Conservation (phyloP, 2,113 vertebrate species). For the Rattus norvegicus region DNA sequence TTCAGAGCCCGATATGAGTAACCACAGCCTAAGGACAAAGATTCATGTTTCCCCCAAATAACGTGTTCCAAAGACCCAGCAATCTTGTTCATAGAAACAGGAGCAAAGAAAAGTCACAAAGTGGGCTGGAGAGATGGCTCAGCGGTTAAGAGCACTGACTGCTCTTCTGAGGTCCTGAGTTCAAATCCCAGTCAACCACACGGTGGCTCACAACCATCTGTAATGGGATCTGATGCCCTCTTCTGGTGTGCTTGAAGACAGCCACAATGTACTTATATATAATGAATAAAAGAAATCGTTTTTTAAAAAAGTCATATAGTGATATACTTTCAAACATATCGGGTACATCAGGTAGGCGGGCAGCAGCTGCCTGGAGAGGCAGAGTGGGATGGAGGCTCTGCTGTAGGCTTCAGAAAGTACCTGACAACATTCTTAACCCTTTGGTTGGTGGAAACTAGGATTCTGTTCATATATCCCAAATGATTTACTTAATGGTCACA, state of each 20-base stretch:
- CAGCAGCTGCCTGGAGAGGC: background rate
- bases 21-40: background rate
- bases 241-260: too few relatives aligned
- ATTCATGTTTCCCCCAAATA: background rate
- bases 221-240: too few relatives aligned
- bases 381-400: background rate
- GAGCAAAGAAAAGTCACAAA: background rate
- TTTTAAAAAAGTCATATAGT: background rate
- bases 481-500: background rate
- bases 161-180: too few relatives aligned
- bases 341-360: background rate
- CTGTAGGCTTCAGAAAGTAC: background rate
- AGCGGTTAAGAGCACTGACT: too few relatives aligned
- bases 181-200: too few relatives aligned
- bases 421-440: background rate
- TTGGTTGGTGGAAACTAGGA: background rate
- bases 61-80: background rate
- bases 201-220: too few relatives aligned
- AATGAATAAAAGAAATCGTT: too few relatives aligned
- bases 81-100: background rate
- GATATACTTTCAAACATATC: background rate
- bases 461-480: background rate
- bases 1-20: background rate
- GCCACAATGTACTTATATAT: too few relatives aligned
- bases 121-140: too few relatives aligned